Conservation (phyloP, 2,888 invertebrate species). For the Furcula furcula region DNA sequence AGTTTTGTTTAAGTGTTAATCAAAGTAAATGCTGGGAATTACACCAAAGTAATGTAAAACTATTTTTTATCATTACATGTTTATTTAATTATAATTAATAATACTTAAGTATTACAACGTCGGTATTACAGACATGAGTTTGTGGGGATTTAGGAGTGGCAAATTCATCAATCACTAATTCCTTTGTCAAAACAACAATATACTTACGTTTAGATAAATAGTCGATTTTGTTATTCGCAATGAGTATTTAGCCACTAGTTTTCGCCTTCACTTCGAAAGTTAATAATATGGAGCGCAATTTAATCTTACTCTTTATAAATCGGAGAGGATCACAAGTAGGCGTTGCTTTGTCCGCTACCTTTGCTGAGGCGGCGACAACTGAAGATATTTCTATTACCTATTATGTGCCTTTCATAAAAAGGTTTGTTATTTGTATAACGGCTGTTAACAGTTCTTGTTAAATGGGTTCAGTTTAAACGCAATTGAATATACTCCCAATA, state of each 20-base stretch:
- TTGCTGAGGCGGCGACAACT: slow-evolving; percentile 13
- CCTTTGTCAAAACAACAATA: not conserved
- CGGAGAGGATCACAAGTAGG: slow-evolving; percentile 18
- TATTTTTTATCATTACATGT: not conserved
- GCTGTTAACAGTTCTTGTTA: no score
- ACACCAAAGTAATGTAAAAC: not conserved
- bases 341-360: slow-evolving; percentile 15
- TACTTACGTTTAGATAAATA: no score
- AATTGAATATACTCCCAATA: no score
- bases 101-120: not conserved
- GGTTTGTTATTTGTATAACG: no score
- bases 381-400: no score
- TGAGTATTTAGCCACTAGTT: no score
- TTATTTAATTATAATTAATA: not conserved
- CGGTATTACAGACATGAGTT: not conserved
- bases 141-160: not conserved
- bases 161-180: not conserved
- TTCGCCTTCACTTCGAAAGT: not conserved
- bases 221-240: no score
- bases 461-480: no score
- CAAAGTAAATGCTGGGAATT: not conserved
- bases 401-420: no score
- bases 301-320: slow-evolving; percentile 18
- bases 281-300: slow-evolving; percentile 15
- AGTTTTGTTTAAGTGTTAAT: no score